Conservation (phyloP, 2,797 vertebrate species). For the Platyrinchus mystaceus region DNA sequence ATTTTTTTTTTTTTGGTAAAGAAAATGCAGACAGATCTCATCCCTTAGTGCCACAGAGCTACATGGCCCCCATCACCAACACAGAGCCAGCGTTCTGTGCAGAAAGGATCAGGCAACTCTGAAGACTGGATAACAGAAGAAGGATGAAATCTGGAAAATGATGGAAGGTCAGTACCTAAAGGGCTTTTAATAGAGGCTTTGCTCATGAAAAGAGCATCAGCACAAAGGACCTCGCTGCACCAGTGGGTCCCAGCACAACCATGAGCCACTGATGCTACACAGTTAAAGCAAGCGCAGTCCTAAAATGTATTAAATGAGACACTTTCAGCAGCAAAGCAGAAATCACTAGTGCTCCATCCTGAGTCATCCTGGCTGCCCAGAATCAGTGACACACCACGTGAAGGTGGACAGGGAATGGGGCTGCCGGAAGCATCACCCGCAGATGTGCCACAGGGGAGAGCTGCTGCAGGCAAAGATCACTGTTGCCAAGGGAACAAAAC, state of each 20-base stretch:
- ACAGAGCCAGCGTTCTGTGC: background rate
- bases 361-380: background rate
- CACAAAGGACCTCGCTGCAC: background rate
- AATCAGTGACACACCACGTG: background rate
- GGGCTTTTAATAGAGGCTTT: background rate
- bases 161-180: background rate
- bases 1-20: background rate
- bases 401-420: background rate
- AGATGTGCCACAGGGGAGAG: background rate
- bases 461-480: background rate
- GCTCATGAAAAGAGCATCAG: background rate
- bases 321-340: background rate
- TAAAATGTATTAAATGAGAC: background rate
- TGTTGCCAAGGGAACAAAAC: background rate
- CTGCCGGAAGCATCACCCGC: background rate
- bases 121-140: background rate
- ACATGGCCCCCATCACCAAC: background rate
- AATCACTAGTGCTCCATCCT: accelerated
- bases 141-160: background rate
- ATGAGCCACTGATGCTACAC: accelerated
- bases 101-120: background rate
- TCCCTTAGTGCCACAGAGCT: background rate
- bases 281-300: accelerated
- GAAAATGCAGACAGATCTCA: background rate
- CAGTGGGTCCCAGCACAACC: accelerated